These are phyloP conservation scores for Hypena proboscidalis DNA, from an alignment of 2,888 invertebrate species.

Conservation along the genomic window DNA sequence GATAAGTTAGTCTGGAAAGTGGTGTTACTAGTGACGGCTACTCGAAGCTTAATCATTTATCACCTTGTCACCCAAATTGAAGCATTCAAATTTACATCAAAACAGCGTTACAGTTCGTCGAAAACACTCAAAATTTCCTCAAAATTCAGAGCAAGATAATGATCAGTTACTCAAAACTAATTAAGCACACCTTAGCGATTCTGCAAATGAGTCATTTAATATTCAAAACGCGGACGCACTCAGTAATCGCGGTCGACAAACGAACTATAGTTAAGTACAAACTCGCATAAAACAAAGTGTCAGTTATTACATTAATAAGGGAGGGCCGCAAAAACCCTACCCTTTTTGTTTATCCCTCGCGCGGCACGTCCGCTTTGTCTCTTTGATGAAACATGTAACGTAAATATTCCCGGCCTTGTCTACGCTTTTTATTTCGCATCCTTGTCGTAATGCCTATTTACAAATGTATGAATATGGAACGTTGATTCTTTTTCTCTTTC, in stretches of 20 bases:
- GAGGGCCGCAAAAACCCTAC: conserved; percentile 68
- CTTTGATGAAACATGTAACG: conserved; percentile 59
- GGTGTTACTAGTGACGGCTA: no score
- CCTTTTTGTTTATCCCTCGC: conserved; percentile 76
- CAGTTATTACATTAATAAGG: conserved; percentile 83
- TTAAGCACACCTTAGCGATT: conserved; percentile 31
- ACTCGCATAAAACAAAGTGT: conserved; percentile 82
- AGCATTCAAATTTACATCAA: conserved; percentile 10
- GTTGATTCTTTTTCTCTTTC: conserved; percentile 35
- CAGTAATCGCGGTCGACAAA: conserved; percentile 46
- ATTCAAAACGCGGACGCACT: conserved; percentile 48
- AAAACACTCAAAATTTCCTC: conserved; percentile 6
- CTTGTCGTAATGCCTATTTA: conserved; percentile 50
- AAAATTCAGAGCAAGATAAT: conserved; percentile 19
- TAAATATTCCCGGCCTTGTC: conserved; percentile 49
- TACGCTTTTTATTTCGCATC: conserved; percentile 54
- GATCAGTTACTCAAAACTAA: conserved; percentile 33
- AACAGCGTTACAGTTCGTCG: conserved; percentile 10
- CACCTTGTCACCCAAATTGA: conserved; percentile 1
- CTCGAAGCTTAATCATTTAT: neutral
- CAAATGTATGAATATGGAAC: conserved; percentile 50
- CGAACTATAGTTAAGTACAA: conserved; percentile 71
- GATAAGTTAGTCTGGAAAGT: no score
- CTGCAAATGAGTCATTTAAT: conserved; percentile 54
- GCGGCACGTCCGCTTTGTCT: conserved; percentile 54